These are phyloP conservation scores for cat (Felis catus) DNA, from an alignment of 2,113 vertebrate genomes.

Conservation along the genomic window F.catus_Fca126_mat1.0 CM031416.1:63388501-63389000, in stretches of 20 bases:
- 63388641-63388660: slow-evolving; percentile 40
- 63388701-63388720: slow-evolving; percentile 38
- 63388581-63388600: slow-evolving; percentile 41
- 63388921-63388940: background rate
- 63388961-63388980: no score
- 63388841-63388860: slow-evolving; percentile 22
- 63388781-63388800: slow-evolving; percentile 38
- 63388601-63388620: background rate
- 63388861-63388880: slow-evolving; percentile 49
- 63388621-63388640: slow-evolving; percentile 43
- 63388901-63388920: background rate
- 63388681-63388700: slow-evolving; percentile 45
- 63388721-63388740: slow-evolving; percentile 42
- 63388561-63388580: slow-evolving; percentile 46
- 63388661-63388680: slow-evolving; percentile 46
- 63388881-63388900: slow-evolving; percentile 3
- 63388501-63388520: slow-evolving; percentile 42
- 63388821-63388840: slow-evolving; percentile 37
- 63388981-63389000: background rate
- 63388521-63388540: slow-evolving; percentile 59
- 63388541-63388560: slow-evolving; percentile 48
- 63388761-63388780: background rate
- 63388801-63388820: background rate
- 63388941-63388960: background rate
- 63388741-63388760: background rate